Base-by-base conservation (phyloP, 2,113 vertebrate species). In the Sisor rabdophorus region DNA sequence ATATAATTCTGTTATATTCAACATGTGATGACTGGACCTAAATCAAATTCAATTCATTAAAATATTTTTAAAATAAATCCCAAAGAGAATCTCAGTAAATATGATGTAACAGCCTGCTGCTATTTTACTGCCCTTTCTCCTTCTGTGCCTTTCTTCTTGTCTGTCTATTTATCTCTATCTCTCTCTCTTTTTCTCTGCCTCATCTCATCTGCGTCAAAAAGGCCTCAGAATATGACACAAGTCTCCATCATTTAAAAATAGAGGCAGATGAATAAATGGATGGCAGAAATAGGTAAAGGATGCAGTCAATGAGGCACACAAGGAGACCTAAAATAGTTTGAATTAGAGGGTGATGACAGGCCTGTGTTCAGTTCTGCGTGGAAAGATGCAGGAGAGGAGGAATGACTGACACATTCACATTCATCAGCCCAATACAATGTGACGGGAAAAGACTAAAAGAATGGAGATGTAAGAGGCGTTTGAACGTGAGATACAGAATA, bases 221-320 rank as follows among this genome's bases (percentile, higher is more conserved):
- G 61, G 69, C 47, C 73, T 73, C 63, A 55, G 32, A 53, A 69
- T 64, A 82, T 82, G 81, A 75, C 77, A 73, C 71, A 75, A 79
- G 75, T 80, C 53, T 69, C 40, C 80, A 71, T 44, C 28, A 63
- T 71, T 70, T 79, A 84, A 79, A 84, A 81, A 84, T 81, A 84
- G 80, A 79, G 74, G 48, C 50, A 69, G 59, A 74, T 70, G 76
- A 79, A 77, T 79, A 79, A 81, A 81, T 20, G 47, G 28, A 22
- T 54, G 73, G 54, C 79, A 81, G 75, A 75, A 77, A 79, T 67
- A 79, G 73, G 73, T 52, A 47, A 84, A 9, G 53, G 56, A 79
- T 70, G 76, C 54, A 56, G 63, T 10, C 32, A 77, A 69, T 60
- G 36, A 55, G 77, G 30, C 53, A 65, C 22, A 55, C 54, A 74